phyloP scores from a whole-genome alignment of 92 coral and sea anemone species.

The Anthopleura xanthogrammica region DNA sequence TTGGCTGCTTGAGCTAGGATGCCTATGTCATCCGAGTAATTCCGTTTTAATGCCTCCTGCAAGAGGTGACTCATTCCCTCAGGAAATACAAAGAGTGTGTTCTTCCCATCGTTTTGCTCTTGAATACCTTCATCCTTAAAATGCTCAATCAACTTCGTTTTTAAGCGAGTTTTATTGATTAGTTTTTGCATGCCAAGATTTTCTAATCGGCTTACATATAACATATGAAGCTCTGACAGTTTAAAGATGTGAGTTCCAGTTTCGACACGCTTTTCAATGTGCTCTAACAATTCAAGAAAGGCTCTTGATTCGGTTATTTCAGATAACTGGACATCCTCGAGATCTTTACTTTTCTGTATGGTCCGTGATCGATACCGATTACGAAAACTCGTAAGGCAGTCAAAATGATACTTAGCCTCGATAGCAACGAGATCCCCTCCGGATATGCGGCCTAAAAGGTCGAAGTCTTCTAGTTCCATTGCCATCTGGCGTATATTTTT shows the following conservation, averaged over 20 bases:
- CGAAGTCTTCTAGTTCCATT: neutral
- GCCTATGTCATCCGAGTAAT: slow-evolving; percentile 35
- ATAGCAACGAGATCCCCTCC: neutral
- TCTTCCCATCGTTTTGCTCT: neutral
- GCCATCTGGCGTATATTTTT: neutral
- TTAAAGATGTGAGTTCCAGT: neutral
- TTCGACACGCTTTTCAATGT: neutral
- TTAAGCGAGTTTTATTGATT: neutral
- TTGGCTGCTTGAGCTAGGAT: slow-evolving; percentile 33
- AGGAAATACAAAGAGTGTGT: neutral
- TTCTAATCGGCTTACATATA: neutral
- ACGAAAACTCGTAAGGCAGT: neutral
- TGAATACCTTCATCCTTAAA: neutral
- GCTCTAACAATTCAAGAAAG: neutral
- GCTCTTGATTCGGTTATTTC: neutral
- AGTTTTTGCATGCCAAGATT: neutral
- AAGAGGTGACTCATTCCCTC: neutral
- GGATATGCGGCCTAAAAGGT: neutral
- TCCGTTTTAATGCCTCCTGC: slow-evolving; percentile 9
- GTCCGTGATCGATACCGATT: neutral
- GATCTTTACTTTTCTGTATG: neutral
- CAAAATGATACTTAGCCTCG: neutral
- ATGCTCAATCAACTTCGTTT: neutral
- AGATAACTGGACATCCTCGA: neutral
- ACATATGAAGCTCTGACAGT: neutral